Evolutionary conservation across 2,797 vertebrate species (phyloP).

Genomic region (Coracias cyanogaster): DNA sequence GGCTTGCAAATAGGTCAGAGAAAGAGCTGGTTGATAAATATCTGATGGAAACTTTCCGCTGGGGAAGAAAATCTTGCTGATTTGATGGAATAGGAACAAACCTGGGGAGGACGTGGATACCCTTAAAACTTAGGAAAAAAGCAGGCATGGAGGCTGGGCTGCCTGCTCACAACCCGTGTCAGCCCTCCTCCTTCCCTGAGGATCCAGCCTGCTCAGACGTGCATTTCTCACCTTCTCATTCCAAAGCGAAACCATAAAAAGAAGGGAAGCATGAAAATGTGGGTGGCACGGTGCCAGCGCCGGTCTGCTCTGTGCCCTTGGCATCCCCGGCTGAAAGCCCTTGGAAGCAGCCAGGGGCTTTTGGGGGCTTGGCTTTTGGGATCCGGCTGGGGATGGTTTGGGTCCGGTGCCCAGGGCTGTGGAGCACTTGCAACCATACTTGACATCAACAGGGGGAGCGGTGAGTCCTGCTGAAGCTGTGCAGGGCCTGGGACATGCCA

Average conservation of each 20-base stretch:
- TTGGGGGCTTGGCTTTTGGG: accelerated
- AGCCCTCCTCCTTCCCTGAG: accelerated
- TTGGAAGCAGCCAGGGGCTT: neutral
- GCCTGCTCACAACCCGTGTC: neutral
- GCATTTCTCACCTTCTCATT: neutral
- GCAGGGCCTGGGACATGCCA: neutral
- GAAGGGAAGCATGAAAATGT: neutral
- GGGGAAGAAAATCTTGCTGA: constrained; percentile 60
- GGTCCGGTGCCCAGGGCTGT: neutral
- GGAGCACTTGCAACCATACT: neutral
- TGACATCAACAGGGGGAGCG: constrained; percentile 47
- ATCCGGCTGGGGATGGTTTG: neutral
- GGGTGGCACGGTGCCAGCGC: accelerated
- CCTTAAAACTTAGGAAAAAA: neutral
- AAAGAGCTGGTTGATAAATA: constrained; percentile 34
- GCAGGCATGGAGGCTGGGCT: neutral
- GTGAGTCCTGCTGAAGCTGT: neutral
- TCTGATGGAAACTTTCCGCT: constrained; percentile 30
- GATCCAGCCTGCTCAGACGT: neutral
- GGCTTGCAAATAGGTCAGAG: constrained; percentile 69
- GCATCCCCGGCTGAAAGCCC: neutral
- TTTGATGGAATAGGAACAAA: constrained; percentile 39
- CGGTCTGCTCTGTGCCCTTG: neutral
- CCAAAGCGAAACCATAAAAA: neutral
- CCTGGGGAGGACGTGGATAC: neutral